Percentiles rank a stretch among this genome's conserved stretches.
Conservation (phyloP, 1,140 invertebrate species). For the Mactra quadrangularis region DNA sequence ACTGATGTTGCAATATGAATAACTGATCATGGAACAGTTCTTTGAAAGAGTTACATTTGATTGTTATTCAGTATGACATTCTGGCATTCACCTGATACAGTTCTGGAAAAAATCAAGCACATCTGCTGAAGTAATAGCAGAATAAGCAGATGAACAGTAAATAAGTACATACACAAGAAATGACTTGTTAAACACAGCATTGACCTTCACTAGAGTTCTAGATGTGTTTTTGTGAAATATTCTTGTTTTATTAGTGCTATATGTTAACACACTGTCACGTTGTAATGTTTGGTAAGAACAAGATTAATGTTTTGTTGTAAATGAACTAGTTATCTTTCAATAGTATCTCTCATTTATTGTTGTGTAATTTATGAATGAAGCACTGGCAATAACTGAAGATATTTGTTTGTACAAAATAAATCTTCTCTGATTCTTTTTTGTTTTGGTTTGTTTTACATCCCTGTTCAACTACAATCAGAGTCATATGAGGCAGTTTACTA, state of each 20-base stretch:
- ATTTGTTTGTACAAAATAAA: no score
- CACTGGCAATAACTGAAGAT: no score
- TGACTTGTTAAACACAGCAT: slow-evolving; percentile 33
- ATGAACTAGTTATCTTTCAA: no score
- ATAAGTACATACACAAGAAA: slow-evolving; percentile 33
- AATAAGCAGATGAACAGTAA: slow-evolving; percentile 35
- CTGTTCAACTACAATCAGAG: no score
- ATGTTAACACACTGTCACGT: slow-evolving; percentile 27
- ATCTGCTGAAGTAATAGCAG: slow-evolving; percentile 35
- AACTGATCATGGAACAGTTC: slow-evolving; percentile 23
- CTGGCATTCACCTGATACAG: slow-evolving; percentile 32
- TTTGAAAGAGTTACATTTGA: slow-evolving; percentile 37
- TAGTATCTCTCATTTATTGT: no score
- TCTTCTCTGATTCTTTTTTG: no score
- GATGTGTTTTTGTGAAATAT: slow-evolving; percentile 8
- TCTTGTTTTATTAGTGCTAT: slow-evolving; percentile 26
- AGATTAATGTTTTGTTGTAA: no score
- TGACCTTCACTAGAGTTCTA: slow-evolving; percentile 29
- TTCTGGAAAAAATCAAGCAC: slow-evolving; percentile 46
- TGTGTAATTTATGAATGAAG: no score
- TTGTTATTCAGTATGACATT: slow-evolving; percentile 47
- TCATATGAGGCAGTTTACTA: no score
- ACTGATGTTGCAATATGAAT: no score
- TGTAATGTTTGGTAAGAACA: no score
- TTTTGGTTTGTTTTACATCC: no score